Percentiles rank a stretch among this genome's conserved stretches.
Evolutionary conservation across 2,113 vertebrate species (phyloP).

Genomic region (Periophthalmodon schlosseri): DNA sequence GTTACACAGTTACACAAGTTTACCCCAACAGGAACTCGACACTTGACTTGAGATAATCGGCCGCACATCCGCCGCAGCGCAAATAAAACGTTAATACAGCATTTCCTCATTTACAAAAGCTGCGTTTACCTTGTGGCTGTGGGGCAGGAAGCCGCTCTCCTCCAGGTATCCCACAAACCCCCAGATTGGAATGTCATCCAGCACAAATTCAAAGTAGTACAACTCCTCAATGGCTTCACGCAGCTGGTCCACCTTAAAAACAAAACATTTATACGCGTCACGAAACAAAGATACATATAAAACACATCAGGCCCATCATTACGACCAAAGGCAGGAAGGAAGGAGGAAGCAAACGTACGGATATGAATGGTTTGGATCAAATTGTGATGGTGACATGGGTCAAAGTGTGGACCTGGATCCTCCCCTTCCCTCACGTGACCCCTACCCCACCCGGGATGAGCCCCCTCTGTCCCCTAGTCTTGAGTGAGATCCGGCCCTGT

Average conservation of each 20-base stretch:
- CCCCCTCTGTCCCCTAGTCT: too few species aligned
- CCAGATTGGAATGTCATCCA: constrained; percentile 89
- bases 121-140: constrained; percentile 82
- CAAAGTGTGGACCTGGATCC: too few species aligned
- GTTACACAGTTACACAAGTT: not conserved
- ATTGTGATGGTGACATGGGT: not conserved
- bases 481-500: too few species aligned
- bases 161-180: constrained; percentile 94
- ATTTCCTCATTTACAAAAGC: not conserved
- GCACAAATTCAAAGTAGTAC: constrained; percentile 93
- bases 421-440: too few species aligned
- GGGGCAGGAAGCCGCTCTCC: constrained; percentile 90
- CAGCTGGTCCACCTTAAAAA: constrained; percentile 82
- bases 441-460: too few species aligned
- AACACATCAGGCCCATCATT: not conserved
- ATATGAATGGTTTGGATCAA: not conserved
- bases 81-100: not conserved
- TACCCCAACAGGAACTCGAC: constrained; percentile 8
- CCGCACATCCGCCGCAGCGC: not conserved
- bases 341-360: too few species aligned
- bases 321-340: not conserved
- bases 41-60: not conserved
- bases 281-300: too few species aligned
- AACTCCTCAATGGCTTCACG: constrained; percentile 89
- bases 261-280: not conserved